phyloP scores from a whole-genome alignment of 2,113 vertebrate species.

The Aspiorhynchus laticeps region DNA sequence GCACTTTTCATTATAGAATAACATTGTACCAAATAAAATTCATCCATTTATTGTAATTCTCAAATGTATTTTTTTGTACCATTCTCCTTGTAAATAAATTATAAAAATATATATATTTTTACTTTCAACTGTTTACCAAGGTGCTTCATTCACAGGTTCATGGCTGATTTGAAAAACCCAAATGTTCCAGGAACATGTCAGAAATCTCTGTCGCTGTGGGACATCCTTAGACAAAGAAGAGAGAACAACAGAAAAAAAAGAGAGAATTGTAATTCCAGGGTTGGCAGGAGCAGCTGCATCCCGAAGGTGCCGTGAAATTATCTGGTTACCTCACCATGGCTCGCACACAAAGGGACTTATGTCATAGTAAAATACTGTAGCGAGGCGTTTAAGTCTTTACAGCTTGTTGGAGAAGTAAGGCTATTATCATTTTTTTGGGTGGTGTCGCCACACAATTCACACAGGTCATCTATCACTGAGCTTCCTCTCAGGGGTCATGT shows the following conservation, averaged over 20 bases:
- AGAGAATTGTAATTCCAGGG: slow-evolving; percentile 8
- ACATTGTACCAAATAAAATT: too few species aligned
- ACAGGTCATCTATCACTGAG: slow-evolving; percentile 50
- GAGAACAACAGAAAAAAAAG: background rate
- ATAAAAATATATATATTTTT: too few species aligned
- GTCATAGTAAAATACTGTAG: slow-evolving; percentile 39
- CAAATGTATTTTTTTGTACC: too few species aligned
- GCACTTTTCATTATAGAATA: too few species aligned
- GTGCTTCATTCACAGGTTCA: background rate
- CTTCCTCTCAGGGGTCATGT: slow-evolving; percentile 54
- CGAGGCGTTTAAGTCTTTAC: slow-evolving; percentile 24
- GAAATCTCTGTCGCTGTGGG: background rate
- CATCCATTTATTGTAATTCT: too few species aligned
- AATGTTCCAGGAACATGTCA: slow-evolving; percentile 10
- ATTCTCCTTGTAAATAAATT: too few species aligned
- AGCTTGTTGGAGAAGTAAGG: slow-evolving; percentile 27
- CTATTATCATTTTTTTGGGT: slow-evolving; percentile 24
- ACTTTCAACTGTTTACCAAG: background rate
- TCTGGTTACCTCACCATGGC: slow-evolving; percentile 29
- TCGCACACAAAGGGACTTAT: slow-evolving; percentile 30
- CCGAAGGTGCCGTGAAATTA: slow-evolving; percentile 33
- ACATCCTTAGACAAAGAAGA: slow-evolving; percentile 3
- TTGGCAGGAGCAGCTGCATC: slow-evolving; percentile 37
- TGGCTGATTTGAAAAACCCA: background rate
- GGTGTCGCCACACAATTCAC: slow-evolving; percentile 26